phyloP scores from a whole-genome alignment of 2,113 vertebrate genomes.

The Paratilapia polleni region DNA sequence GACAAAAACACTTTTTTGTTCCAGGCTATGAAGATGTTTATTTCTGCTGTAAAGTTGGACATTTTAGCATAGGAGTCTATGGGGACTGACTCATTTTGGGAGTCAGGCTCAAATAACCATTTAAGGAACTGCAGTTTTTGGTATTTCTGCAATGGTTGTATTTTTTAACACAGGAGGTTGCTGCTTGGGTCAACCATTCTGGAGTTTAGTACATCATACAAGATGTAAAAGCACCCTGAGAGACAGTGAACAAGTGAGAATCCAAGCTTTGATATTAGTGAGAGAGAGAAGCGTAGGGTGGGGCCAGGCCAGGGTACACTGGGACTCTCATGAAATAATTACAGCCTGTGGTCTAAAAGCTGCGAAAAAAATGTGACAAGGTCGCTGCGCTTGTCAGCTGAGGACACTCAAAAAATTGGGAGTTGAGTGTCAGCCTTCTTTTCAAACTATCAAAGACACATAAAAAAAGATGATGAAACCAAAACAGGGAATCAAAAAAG shows the following conservation, averaged over 20 bases:
- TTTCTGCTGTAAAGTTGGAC: no score
- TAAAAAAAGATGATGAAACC: slow-evolving; percentile 44
- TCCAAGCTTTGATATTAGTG: not conserved
- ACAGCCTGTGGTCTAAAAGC: slow-evolving; percentile 41
- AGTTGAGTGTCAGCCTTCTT: slow-evolving; percentile 14
- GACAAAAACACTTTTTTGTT: no score
- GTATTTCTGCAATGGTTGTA: not conserved
- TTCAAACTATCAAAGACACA: slow-evolving; percentile 43
- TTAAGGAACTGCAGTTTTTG: not conserved
- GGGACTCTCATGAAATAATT: slow-evolving; percentile 55
- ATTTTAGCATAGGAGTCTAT: no score
- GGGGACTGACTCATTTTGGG: no score
- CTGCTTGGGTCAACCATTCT: not conserved
- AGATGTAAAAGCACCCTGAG: not conserved
- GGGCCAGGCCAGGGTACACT: slow-evolving; percentile 12
- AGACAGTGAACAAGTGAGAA: not conserved
- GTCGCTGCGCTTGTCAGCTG: slow-evolving; percentile 34
- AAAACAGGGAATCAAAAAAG: slow-evolving; percentile 42
- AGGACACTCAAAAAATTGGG: slow-evolving; percentile 24
- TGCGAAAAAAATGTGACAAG: slow-evolving; percentile 48
- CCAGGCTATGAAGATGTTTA: no score
- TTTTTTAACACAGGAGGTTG: no score
- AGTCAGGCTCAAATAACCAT: not conserved
- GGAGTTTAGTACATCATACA: not conserved
- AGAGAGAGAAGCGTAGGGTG: not conserved